Evolutionary conservation across 2,888 invertebrate genomes (phyloP), one percentile per base, ranked within the genome.

Genomic region (Ellobium chinense): DNA sequence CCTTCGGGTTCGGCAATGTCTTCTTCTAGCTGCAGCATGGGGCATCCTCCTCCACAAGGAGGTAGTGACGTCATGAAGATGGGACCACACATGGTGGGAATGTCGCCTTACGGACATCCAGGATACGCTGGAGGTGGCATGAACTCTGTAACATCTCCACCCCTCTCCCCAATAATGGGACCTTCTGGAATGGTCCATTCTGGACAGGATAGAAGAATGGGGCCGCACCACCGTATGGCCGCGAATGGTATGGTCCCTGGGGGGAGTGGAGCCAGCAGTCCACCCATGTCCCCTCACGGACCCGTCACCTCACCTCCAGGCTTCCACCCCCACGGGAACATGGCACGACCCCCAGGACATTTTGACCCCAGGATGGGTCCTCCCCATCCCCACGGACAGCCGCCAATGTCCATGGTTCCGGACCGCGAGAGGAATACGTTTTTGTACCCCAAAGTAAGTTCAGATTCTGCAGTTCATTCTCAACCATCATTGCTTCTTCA

Each of bases 371-470:
- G 74, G 27, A 63, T 74, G 72, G 72, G 46, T 7, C 27, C 37
- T 2, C 62, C 14, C 1, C 27, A 2, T 18, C 14, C 46, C 34
- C 74, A 46, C 7, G 74, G 74, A 7, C 74, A 74, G 1, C 27
- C 62, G 21, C 36, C n/a, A 1, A 18, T 27, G 27, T 58, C n/a
- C 2, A 18, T 27, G 27, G 24, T 39, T 0, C 29, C 21, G 5
- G 74, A 74, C 37, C 27, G 54, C 12, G 74, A 63, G 0, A 74
- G 74, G 27, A 4, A 21, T 21, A 29, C 37, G 2, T 74, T 74
- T 60, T 34, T 74, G 21, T 74, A 74, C 24, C 39, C 39, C 12
- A 74, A 63, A 63, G 74, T 74, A 74, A 74, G 74, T n/a, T n/a
- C n/a, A n/a, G n/a, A n/a, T n/a, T n/a, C n/a, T n/a, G n/a, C n/a